phyloP scores from a whole-genome alignment of 2,888 invertebrate genomes.

The Omphaloscelis lunosa region DNA sequence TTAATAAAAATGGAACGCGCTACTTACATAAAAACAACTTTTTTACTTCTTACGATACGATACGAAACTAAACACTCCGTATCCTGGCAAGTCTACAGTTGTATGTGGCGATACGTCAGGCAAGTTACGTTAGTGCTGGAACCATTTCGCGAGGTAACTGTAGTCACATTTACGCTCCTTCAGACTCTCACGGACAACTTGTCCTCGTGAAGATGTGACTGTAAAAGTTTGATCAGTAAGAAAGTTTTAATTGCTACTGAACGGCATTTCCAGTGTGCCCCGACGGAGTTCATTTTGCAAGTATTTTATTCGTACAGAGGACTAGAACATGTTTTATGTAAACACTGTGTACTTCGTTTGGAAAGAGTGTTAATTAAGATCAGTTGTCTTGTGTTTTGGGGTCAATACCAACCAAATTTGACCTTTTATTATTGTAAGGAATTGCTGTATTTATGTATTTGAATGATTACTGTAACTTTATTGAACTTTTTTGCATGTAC shows the following conservation, averaged over 20 bases:
- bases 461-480: neutral
- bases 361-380: slow-evolving; percentile 35
- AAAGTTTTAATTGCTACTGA: slow-evolving; percentile 89
- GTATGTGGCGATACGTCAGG: slow-evolving; percentile 31
- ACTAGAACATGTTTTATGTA: slow-evolving; percentile 67
- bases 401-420: slow-evolving; percentile 14
- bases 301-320: slow-evolving; percentile 78
- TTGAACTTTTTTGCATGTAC: neutral
- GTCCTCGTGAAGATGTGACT: slow-evolving; percentile 82
- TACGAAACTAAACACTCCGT: slow-evolving; percentile 7
- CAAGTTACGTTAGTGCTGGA: slow-evolving; percentile 70
- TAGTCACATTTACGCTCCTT: slow-evolving; percentile 76
- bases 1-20: neutral
- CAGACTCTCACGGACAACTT: slow-evolving; percentile 75
- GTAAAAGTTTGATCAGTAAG: slow-evolving; percentile 86
- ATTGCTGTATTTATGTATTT: neutral
- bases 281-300: slow-evolving; percentile 76
- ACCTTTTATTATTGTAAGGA: neutral
- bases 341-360: slow-evolving; percentile 40
- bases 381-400: slow-evolving; percentile 11
- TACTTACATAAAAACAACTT: neutral
- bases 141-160: slow-evolving; percentile 72
- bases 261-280: slow-evolving; percentile 80
- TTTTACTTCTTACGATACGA: slow-evolving; percentile 13
- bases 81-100: slow-evolving; percentile 28